phyloP scores from a whole-genome alignment of 2,888 invertebrate genomes.

The Taenaris catops region DNA sequence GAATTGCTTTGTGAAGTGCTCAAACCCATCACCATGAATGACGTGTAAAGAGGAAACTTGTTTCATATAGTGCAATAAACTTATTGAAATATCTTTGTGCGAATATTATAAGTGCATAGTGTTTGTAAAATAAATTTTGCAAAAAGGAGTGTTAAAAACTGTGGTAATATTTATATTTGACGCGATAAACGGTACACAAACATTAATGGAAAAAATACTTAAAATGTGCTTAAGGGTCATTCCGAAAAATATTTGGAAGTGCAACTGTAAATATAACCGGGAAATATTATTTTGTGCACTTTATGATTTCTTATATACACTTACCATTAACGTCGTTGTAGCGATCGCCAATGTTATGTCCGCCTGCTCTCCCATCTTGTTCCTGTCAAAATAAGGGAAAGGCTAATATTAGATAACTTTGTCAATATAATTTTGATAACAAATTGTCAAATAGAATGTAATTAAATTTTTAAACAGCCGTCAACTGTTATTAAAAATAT shows the following conservation, averaged over 20 bases:
- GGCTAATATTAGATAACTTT: too few relatives aligned
- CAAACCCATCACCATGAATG: slow-evolving; percentile 23
- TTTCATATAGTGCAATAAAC: slow-evolving; percentile 9
- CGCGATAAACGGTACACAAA: not conserved
- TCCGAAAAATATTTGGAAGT: slow-evolving; percentile 22
- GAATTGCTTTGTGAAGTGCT: slow-evolving; percentile 20
- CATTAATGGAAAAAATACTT: not conserved
- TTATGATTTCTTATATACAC: slow-evolving; percentile 17
- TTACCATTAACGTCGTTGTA: slow-evolving; percentile 53
- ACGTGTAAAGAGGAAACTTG: slow-evolving; percentile 12
- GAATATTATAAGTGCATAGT: slow-evolving; percentile 10
- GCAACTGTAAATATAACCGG: slow-evolving; percentile 16
- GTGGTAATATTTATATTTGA: not conserved
- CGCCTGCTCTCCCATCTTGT: slow-evolving; percentile 46
- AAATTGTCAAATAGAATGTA: too few relatives aligned
- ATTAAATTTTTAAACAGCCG: too few relatives aligned
- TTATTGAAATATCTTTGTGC: slow-evolving; percentile 12
- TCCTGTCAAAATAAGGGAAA: slow-evolving; percentile 42
- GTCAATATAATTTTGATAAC: too few relatives aligned
- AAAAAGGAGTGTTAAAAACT: not conserved
- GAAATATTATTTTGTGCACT: slow-evolving; percentile 4
- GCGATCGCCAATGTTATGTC: slow-evolving; percentile 41
- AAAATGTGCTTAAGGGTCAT: slow-evolving; percentile 18
- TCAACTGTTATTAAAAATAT: too few relatives aligned
- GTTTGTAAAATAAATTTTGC: not conserved